Evolutionary conservation across 2,888 invertebrate genomes (phyloP).

Genomic region (Cephus runcator): DNA sequence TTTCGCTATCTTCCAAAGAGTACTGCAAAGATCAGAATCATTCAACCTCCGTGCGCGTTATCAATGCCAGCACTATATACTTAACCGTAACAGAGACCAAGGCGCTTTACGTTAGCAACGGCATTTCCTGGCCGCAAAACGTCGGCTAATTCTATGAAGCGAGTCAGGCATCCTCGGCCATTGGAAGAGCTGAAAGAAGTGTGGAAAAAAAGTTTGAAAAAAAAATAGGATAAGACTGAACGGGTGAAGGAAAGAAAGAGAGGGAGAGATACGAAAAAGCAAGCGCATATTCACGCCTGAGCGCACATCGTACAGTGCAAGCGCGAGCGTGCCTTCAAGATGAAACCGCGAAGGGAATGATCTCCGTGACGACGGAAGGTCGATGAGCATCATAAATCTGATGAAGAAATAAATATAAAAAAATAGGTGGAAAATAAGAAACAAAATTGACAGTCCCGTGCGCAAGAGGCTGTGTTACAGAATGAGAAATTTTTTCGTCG

Average conservation of each 20-base stretch:
- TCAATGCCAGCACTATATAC: not conserved
- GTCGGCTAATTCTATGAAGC: slow-evolving; percentile 10
- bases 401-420: not conserved
- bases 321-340: not conserved
- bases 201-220: not conserved
- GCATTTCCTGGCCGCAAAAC: slow-evolving; percentile 13
- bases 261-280: not conserved
- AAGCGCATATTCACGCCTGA: not conserved
- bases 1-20: not conserved
- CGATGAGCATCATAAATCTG: not conserved
- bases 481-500: not conserved
- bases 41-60: not conserved
- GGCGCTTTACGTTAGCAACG: slow-evolving; percentile 1
- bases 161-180: not conserved
- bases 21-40: not conserved
- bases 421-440: not conserved
- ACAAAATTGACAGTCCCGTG: not conserved
- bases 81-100: not conserved
- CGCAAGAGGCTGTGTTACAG: not conserved
- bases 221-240: not conserved
- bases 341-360: not conserved
- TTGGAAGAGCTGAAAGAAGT: not conserved
- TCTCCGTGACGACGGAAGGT: not conserved
- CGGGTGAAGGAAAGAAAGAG: not conserved
- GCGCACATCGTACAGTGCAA: not conserved